Base-by-base conservation (phyloP, 2,797 vertebrate species). In the Sebastes reedi region DNA sequence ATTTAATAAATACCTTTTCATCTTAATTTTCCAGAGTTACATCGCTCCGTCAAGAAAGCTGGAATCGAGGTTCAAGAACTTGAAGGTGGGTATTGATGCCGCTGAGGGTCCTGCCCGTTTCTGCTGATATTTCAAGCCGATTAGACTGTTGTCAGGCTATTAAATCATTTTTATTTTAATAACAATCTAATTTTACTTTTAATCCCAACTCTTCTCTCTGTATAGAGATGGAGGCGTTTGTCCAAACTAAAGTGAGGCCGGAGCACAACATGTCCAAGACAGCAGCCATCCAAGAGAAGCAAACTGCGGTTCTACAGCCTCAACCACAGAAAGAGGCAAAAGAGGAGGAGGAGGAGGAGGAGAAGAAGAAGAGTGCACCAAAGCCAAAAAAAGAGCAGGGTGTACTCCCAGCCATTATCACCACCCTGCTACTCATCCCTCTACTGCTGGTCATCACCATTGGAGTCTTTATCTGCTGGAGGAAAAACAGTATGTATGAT, bases 41-140 rank as follows among this genome's bases (percentile, higher is more conserved):
- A 99, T 95, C 97, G 97, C 72, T 99, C 98, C 22, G 98, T 99
- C 84, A 99, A 99, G 95, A 99, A 99, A 90, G 97, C 96, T 85
- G 98, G 97, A 85, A 97, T 99, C 24, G 96, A 98, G 80, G 97
- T 97, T 75, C 96, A 97, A 75, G 96, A 98, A 91, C 94, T 96
- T 75, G 97, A 97, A 97, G 97, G 98, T 98, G 76, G 77, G 64
- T 56, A 4, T 65, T 75, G 65, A 6, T 52, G 11, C 12, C 36
- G 25, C 29, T 77, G 22, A 64, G n/a, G n/a, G 10, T 61, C 20
- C 30, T 13, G 20, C 30, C 60, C n/a, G 20, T 30, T 59, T 27
- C 27, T 59, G 27, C 27, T 59, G 25, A 54, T 12, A 46, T 46
- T 42, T 42, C 14, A 42, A 42, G 6, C 25, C 14, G 39, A 42